Evolutionary conservation across 1,140 invertebrate genomes (phyloP).

Genomic region (Drosophila kurseongensis): DNA sequence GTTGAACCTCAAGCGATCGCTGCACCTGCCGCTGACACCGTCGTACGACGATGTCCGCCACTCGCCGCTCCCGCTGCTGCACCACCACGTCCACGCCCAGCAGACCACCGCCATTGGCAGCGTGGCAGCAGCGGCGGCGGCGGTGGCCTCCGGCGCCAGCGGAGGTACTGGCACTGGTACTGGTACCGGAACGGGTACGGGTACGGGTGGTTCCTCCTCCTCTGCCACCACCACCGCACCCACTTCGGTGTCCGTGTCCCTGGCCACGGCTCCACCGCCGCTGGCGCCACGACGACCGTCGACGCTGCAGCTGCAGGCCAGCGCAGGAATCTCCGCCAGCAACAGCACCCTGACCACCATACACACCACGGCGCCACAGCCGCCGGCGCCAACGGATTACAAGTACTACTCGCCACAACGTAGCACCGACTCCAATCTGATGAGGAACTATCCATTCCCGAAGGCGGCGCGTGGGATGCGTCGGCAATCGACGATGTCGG

Average conservation of each 20-base stretch:
- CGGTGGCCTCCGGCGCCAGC: slow-evolving; percentile 30
- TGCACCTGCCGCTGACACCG: slow-evolving; percentile 80
- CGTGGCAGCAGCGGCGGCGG: slow-evolving; percentile 54
- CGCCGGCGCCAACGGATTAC: slow-evolving; percentile 78
- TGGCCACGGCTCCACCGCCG: slow-evolving; percentile 60
- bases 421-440: slow-evolving; percentile 61
- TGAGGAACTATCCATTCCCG: slow-evolving; percentile 77
- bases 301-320: slow-evolving; percentile 70
- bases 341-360: slow-evolving; percentile 71
- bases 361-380: slow-evolving; percentile 67
- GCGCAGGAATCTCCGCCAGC: slow-evolving; percentile 64
- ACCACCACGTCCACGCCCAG: slow-evolving; percentile 71
- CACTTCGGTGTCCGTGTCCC: slow-evolving; percentile 58
- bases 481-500: slow-evolving; percentile 79
- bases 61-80: slow-evolving; percentile 79
- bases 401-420: slow-evolving; percentile 84
- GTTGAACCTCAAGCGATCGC: slow-evolving; percentile 74
- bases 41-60: slow-evolving; percentile 77
- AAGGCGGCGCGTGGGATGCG: slow-evolving; percentile 77
- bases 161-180: slow-evolving; percentile 2
- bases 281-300: slow-evolving; percentile 73
- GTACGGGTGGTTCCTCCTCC: slow-evolving; percentile 47
- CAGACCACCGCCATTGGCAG: slow-evolving; percentile 70
- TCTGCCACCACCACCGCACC: slow-evolving; percentile 65
- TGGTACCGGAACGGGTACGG: slow-evolving; percentile 4